Evolutionary conservation across 64 coral and sea anemone genomes (phyloP).

Genomic region (Montipora sp.): DNA sequence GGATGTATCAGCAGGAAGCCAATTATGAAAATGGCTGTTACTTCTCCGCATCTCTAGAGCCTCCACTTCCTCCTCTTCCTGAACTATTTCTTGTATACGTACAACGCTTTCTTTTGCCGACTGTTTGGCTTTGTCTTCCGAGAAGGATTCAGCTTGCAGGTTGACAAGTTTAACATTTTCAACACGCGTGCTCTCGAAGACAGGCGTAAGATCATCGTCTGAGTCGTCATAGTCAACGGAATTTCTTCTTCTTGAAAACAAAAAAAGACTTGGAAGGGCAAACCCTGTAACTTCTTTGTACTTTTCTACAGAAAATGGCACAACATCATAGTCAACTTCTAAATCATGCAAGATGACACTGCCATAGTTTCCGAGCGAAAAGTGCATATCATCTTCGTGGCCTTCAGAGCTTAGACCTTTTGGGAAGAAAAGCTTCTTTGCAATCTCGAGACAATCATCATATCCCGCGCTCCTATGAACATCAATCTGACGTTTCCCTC

Average conservation of each 20-base stretch:
- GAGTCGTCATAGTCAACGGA: neutral
- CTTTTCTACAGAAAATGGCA: neutral
- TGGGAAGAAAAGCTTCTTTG: neutral
- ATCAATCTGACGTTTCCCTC: too few species aligned
- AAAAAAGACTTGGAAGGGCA: neutral
- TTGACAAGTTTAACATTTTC: neutral
- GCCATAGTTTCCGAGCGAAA: neutral
- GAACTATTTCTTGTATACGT: too few species aligned
- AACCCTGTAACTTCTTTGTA: neutral
- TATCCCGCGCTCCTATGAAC: too few species aligned
- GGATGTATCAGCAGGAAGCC: too few species aligned
- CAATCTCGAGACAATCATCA: too few species aligned
- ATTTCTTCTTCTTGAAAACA: neutral
- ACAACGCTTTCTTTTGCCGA: too few species aligned
- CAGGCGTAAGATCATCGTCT: neutral
- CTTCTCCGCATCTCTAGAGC: too few species aligned
- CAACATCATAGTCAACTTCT: neutral
- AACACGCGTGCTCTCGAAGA: neutral
- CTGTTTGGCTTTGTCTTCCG: neutral
- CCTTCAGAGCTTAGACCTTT: neutral
- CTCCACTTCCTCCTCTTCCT: neutral
- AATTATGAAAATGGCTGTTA: too few species aligned
- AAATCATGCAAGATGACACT: neutral
- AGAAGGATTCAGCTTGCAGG: neutral
- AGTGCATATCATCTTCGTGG: neutral